phyloP scores from a whole-genome alignment of 2,113 vertebrate species.

The Galbula dea region DNA sequence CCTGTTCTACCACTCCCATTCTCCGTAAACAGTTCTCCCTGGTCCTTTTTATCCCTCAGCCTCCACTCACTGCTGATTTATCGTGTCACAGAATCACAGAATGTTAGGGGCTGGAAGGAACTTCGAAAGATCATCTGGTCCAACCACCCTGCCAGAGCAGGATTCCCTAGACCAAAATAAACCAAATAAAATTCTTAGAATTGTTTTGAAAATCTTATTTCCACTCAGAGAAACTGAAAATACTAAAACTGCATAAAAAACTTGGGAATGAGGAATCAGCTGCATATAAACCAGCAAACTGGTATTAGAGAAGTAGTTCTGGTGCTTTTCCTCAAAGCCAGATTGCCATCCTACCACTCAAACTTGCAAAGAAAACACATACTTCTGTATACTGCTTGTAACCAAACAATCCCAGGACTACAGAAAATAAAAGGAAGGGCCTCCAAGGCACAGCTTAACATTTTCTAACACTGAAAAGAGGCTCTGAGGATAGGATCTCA shows the following conservation, averaged over 20 bases:
- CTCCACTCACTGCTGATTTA: neutral
- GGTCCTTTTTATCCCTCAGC: neutral
- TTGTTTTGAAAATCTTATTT: no score
- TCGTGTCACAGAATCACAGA: no score
- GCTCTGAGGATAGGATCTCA: neutral
- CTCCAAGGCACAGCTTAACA: neutral
- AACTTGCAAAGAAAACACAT: neutral
- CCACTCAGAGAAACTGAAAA: no score
- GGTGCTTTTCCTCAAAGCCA: neutral
- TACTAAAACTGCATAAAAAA: no score
- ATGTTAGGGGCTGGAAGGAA: no score
- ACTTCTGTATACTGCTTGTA: neutral
- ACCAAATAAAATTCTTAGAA: no score
- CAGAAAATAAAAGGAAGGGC: neutral
- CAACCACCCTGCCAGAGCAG: no score
- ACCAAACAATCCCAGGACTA: neutral
- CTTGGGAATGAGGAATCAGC: no score
- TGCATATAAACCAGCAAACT: no score
- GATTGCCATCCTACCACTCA: neutral
- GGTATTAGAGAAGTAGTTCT: no score
- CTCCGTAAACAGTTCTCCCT: neutral
- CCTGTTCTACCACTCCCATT: neutral
- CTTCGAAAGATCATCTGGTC: no score
- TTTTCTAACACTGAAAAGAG: neutral
- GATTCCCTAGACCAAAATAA: no score